Percentiles rank a stretch among this genome's conserved stretches.
Evolutionary conservation across 1,140 invertebrate genomes (phyloP).

Genomic region (Metopolophium dirhodum): DNA sequence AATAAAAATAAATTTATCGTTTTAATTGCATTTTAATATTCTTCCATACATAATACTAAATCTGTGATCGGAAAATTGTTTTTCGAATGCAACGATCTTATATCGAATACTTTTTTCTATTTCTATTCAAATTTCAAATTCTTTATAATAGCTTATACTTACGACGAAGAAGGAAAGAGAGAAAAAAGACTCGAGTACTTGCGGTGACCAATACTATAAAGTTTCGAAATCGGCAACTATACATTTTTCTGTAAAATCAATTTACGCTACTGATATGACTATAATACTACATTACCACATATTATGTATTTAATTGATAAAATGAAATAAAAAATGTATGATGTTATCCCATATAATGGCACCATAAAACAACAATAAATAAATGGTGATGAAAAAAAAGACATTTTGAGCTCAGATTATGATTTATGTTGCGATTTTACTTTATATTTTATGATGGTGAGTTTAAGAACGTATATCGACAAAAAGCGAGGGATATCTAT

Average conservation of each 20-base stretch:
- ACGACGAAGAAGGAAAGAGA: too few species aligned
- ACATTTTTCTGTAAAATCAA: background rate
- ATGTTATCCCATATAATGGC: background rate
- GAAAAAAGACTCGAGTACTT: too few species aligned
- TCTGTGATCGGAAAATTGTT: too few species aligned
- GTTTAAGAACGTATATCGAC: background rate
- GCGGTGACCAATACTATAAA: background rate
- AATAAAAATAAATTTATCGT: too few species aligned
- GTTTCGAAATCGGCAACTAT: background rate
- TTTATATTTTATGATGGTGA: background rate
- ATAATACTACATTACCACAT: background rate
- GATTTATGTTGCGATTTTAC: background rate
- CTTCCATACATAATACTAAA: too few species aligned
- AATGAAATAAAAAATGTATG: background rate
- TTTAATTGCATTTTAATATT: too few species aligned
- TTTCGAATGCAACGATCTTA: too few species aligned
- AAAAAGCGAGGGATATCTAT: background rate
- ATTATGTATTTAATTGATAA: background rate
- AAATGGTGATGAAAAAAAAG: background rate
- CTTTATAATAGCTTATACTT: background rate
- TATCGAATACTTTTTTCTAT: background rate
- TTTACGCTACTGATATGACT: background rate
- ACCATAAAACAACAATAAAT: background rate
- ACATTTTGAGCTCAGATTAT: background rate
- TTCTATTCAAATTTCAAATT: background rate